Base-by-base conservation (phyloP, 2,888 invertebrate species). In the Thera britannica region DNA sequence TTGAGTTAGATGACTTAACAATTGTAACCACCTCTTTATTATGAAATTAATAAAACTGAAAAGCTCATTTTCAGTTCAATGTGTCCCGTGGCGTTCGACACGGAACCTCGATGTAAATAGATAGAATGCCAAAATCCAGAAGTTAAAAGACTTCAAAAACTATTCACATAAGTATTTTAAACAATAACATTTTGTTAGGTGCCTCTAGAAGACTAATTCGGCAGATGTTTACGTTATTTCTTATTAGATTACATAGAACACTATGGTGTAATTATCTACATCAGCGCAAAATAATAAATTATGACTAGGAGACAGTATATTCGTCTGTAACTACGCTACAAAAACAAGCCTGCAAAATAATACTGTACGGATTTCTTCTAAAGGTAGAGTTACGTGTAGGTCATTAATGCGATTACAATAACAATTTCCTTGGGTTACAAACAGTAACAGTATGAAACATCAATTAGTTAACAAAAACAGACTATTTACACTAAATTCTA, bases 361-460 rank as follows among this genome's bases (percentile, higher is more conserved):
- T 72, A 68, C 70, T 71, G 68, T 69, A 70, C 65, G 71, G 66
- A 72, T 58, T 52, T 57, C 61, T 59, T 56, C 54, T 72, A 74
- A 64, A 68, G 59, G 56, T 48, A 48, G 4, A 11, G 36, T 35
- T 36, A 85, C 78, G 41, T 7, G 44, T 44, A 44, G 41, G 41
- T 77, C 51, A 60, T 49, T 51, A 56, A 69, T 77, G 73, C 79
- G 41, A 62, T 51, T 80, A 80, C 67, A 81, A 76, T 81, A 79
- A 69, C 54, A 67, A 60, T 81, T 83, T 81, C 82, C 79, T 75
- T 85, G 84, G 83, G 83, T 78, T 83, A 83, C 83, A 83, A 88
- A 92, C 92, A 91, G 88, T 86, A 90, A 92, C 92, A 90, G 87
- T 83, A 86, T 85, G 84, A 87, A 90, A 93, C 91, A 92, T 88